Base-by-base conservation (phyloP, 2,113 vertebrate species). In the Aegypius monachus region DNA sequence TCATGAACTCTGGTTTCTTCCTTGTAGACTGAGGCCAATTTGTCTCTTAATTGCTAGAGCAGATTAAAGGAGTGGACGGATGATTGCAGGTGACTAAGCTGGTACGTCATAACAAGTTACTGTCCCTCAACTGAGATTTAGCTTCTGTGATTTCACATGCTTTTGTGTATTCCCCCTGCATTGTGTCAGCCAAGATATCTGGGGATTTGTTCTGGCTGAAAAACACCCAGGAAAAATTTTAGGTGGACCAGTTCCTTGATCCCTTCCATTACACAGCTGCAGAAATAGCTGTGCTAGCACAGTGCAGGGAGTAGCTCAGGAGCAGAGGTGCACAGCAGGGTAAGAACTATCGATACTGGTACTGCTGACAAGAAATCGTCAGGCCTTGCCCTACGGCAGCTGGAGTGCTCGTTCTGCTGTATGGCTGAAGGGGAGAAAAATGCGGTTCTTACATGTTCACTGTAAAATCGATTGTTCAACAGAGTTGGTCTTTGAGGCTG, bases 1-100 rank as follows among this genome's bases (percentile, higher is more conserved):
- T 90, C 2, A 19, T 50, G 50, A 92, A 61, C n/a, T 93, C 50
- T 66, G 22, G 16, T 85, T 95, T 83, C 75, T 95, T 90, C 79
- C 59, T 27, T 59, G 34, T 52, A 74, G 63, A 11, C 75, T 63
- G 75, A 83, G 36, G 71, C 45, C 29, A 88, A 67, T 86, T 90
- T 94, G 79, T 66, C 42, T 73, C 12, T 62, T 62, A 47, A 85
- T 92, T 88, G 82, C 59, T 73, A 10, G 19, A 84, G 55, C 43
- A 83, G 88, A 80, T 81, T 48, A 81, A 80, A 81, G 50, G 67
- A 70, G 16, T 36, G 38, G 47, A 79, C 0, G 12, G 73, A 43
- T 82, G 83, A 87, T 31, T 87, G 52, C 58, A 93, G 70, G 81
- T 87, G 92, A 65, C 86, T 91, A 74, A 78, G 19, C 2, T 55